Percentiles rank a stretch among this genome's conserved stretches.
These are phyloP conservation scores for Knipowitschia caucasica DNA, from an alignment of 2,797 vertebrate genomes.

Conservation along the genomic window DNA sequence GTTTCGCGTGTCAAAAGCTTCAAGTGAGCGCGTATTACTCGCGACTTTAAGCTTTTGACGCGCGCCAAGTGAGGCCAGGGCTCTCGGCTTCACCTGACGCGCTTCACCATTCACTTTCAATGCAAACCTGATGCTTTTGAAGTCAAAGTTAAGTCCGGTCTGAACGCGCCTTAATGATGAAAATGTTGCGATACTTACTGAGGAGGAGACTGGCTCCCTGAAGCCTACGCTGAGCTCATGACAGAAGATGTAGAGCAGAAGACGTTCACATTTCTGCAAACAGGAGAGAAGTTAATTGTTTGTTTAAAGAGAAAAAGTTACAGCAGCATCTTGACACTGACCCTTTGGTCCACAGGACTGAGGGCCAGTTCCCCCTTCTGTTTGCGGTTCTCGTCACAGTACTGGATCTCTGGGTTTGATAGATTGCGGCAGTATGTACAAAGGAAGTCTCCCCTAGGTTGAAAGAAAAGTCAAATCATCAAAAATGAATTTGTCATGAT, in stretches of 20 bases:
- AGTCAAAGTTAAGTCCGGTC: too few relatives aligned
- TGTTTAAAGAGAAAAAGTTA: not conserved
- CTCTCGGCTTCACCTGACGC: too few relatives aligned
- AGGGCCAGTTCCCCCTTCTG: constrained; percentile 80
- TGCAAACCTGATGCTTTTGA: too few relatives aligned
- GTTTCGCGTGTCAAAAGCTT: too few relatives aligned
- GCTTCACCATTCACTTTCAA: too few relatives aligned
- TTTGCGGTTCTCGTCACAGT: constrained; percentile 90
- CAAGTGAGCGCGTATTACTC: too few relatives aligned
- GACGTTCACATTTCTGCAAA: constrained; percentile 91
- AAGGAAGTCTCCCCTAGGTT: constrained; percentile 96
- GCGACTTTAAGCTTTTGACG: too few relatives aligned
- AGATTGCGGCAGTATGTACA: constrained; percentile 96
- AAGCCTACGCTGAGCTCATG: constrained; percentile 97
- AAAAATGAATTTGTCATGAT: not conserved
- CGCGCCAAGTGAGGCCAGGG: too few relatives aligned
- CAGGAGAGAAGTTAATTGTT: constrained; percentile 20
- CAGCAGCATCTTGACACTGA: constrained; percentile 57
- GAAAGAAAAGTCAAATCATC: constrained; percentile 1
- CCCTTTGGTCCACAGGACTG: constrained; percentile 91
- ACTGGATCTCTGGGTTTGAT: constrained; percentile 90
- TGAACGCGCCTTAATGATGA: not conserved
- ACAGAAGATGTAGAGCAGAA: constrained; percentile 93
- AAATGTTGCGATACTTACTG: constrained; percentile 79
- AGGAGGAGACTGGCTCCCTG: constrained; percentile 89